Base-by-base conservation (phyloP, 2,797 vertebrate genomes). In the Myotis findleyi region DNA sequence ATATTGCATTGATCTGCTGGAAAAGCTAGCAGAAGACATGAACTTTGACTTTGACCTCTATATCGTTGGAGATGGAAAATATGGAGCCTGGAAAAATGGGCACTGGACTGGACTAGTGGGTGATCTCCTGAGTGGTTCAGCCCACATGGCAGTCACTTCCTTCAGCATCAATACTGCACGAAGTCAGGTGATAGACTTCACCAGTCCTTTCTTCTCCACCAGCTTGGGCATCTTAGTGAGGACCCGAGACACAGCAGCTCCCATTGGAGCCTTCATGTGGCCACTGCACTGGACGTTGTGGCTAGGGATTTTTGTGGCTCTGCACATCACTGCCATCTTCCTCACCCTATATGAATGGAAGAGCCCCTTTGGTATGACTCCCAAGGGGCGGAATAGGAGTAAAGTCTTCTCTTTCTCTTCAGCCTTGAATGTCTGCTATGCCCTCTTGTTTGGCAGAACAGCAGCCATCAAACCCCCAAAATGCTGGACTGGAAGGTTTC, bases 271-370 rank as follows among this genome's bases (percentile, higher is more conserved):
- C 97, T 99, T 99, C 98, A 99, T 99, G 99, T 99, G 99, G 99
- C 99, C 99, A 49, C 99, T 99, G 57, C 99, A 99, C 97, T 99
- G 99, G 99, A 99, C 99, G 92, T 99, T 99, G 99, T 99, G 99
- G 99, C 98, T 99, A 71, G 99, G 99, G 95, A 99, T 99, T 98
- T 99, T 99, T 51, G 99, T 99, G 87, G 99, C 99, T 83, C 99
- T 99, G 41, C 99, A 99, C 5, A 99, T 99, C 97, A 99, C 99
- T 36, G 99, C 99, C 72, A 55, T 99, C 93, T 99, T 99, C 94
- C 99, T 99, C 95, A 99, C 99, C 38, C 97, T 99, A 12, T 99
- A 99, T 12, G 99, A 99, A 96, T 99, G 99, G 99, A 99, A 99
- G 97, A 99, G 99, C 91, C 99, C 99, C 7, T 99, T 99, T 82